phyloP scores from a whole-genome alignment of 2,888 invertebrate genomes.

The Cheilosia vulpina region DNA sequence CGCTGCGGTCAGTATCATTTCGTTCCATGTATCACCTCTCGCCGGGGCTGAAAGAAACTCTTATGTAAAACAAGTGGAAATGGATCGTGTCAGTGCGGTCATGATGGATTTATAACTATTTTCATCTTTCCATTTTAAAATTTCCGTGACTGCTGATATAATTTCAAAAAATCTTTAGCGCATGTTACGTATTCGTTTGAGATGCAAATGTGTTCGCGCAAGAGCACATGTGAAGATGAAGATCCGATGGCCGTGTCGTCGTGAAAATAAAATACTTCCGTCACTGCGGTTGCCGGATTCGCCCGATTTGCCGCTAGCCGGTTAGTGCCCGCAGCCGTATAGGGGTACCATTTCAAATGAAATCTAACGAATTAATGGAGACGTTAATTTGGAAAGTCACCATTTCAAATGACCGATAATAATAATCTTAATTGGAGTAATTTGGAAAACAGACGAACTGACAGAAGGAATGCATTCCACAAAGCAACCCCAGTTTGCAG shows the following conservation, averaged over 20 bases:
- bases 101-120: conserved; percentile 57
- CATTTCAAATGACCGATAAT: neutral
- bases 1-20: conserved; percentile 13
- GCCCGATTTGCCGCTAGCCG: neutral
- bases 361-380: conserved; percentile 32
- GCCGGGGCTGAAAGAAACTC: conserved; percentile 24
- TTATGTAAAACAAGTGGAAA: conserved; percentile 70
- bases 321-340: neutral
- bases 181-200: conserved; percentile 31
- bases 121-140: conserved; percentile 25
- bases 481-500: neutral
- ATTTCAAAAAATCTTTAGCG: conserved; percentile 55
- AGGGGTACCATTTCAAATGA: conserved; percentile 6
- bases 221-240: neutral
- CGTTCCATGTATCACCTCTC: conserved; percentile 18
- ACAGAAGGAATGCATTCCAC: too few species aligned
- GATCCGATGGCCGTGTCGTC: neutral
- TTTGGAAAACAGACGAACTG: neutral
- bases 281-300: conserved; percentile 27
- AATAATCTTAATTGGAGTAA: neutral
- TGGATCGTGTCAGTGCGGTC: conserved; percentile 75
- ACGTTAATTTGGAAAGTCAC: conserved; percentile 53
- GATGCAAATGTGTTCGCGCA: neutral
- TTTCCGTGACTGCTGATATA: conserved; percentile 73
- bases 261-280: conserved; percentile 43